These are phyloP conservation scores for Bothrops jararaca DNA, from an alignment of 2,113 vertebrate genomes.

Conservation along the genomic window DNA sequence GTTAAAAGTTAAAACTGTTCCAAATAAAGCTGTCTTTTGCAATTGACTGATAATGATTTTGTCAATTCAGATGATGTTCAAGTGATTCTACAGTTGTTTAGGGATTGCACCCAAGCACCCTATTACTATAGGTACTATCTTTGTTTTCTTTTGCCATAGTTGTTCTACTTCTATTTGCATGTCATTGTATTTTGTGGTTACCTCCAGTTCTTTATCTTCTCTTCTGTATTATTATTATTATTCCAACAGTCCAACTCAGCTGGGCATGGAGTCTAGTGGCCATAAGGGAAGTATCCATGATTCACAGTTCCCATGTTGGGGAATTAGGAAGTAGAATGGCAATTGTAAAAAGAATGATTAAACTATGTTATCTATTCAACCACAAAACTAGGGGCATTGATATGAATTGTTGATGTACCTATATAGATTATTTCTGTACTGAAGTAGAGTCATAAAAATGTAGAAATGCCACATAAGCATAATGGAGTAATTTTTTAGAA, in stretches of 20 bases:
- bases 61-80: background rate
- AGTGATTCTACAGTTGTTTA: background rate
- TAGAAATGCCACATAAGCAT: background rate
- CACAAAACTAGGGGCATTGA: background rate
- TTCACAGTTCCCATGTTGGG: background rate
- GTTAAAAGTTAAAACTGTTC: too few species aligned
- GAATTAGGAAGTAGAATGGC: background rate
- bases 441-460: background rate
- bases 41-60: background rate
- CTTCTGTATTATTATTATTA: background rate
- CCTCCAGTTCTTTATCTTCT: too few species aligned
- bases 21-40: background rate
- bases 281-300: background rate
- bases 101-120: background rate
- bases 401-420: background rate
- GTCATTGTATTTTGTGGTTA: too few species aligned
- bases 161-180: too few species aligned
- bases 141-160: background rate
- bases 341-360: background rate
- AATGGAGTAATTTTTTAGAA: background rate
- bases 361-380: background rate
- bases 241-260: background rate
- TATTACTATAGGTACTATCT: background rate
- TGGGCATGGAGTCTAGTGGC: background rate
- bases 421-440: background rate